A percentile compares a stretch with the other conserved stretches of the same genome.
Evolutionary conservation across 1,140 invertebrate genomes (phyloP).

Genomic region (Metaphire vulgaris): DNA sequence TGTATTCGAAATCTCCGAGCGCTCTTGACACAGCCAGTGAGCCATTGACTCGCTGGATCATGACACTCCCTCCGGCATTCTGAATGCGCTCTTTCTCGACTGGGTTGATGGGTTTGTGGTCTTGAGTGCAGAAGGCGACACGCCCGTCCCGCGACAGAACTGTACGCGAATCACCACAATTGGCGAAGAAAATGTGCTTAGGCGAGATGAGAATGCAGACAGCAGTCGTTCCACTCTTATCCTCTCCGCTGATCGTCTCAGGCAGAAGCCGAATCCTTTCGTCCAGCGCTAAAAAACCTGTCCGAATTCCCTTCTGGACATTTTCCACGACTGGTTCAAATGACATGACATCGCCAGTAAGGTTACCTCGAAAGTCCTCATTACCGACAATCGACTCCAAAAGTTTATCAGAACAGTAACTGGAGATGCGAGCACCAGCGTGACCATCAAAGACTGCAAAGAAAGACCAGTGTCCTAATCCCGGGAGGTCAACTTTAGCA

Average conservation of each 20-base stretch:
- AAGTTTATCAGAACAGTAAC: constrained; percentile 85
- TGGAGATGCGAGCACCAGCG: constrained; percentile 83
- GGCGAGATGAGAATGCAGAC: constrained; percentile 91
- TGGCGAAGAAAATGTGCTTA: constrained; percentile 61
- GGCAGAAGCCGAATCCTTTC: constrained; percentile 76
- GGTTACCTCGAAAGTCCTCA: constrained; percentile 47
- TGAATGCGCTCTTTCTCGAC: constrained; percentile 87
- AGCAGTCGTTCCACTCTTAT: constrained; percentile 93
- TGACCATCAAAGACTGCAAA: constrained; percentile 99
- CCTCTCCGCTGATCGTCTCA: constrained; percentile 74
- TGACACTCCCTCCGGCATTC: constrained; percentile 91
- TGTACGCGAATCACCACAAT: constrained; percentile 92
- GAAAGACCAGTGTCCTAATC: constrained; percentile 73
- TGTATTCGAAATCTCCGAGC: constrained; percentile 98
- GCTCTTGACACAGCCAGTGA: constrained; percentile 81
- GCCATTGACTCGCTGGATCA: constrained; percentile 78
- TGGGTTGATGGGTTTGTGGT: constrained; percentile 90
- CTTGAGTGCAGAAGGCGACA: constrained; percentile 80
- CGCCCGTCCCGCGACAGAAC: constrained; percentile 75
- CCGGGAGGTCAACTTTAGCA: constrained; percentile 59
- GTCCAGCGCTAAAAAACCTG: constrained; percentile 80
- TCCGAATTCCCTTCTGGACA: constrained; percentile 75
- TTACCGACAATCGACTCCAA: constrained; percentile 38
- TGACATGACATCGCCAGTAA: constrained; percentile 47
- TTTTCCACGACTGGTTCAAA: constrained; percentile 53